Evolutionary conservation across 2,888 invertebrate genomes (phyloP).

Genomic region (Eupithecia subumbrata): DNA sequence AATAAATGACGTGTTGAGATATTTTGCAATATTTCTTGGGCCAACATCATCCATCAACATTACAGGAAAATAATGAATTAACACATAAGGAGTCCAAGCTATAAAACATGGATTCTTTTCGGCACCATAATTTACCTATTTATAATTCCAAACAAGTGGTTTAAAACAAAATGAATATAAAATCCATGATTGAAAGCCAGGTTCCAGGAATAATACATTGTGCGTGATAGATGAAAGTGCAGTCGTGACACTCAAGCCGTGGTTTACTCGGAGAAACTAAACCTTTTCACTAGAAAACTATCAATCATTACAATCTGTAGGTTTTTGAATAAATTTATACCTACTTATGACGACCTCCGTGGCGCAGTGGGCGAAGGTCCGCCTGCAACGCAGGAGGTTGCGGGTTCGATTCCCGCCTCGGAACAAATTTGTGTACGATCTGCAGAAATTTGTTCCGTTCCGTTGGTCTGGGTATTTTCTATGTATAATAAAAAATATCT

Average conservation of each 20-base stretch:
- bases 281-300: constrained; percentile 56
- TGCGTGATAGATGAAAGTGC: constrained; percentile 65
- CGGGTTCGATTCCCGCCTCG: too few species aligned
- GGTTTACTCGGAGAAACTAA: constrained; percentile 57
- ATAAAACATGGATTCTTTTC: background rate
- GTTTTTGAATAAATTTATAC: background rate
- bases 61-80: background rate
- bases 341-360: too few species aligned
- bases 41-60: too few species aligned
- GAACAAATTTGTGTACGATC: too few species aligned
- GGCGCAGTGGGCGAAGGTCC: too few species aligned
- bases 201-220: constrained; percentile 39
- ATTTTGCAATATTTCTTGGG: too few species aligned
- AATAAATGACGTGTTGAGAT: too few species aligned
- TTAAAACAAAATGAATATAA: background rate
- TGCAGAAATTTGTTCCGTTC: too few species aligned
- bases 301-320: background rate
- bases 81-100: too few species aligned
- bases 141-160: background rate
- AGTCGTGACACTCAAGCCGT: constrained; percentile 63
- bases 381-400: too few species aligned
- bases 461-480: too few species aligned
- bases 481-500: too few species aligned
- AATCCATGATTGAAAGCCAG: background rate
- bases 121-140: background rate